These are phyloP conservation scores for Danionella dracula DNA, from an alignment of 2,797 vertebrate genomes.

Conservation along the genomic window DNA sequence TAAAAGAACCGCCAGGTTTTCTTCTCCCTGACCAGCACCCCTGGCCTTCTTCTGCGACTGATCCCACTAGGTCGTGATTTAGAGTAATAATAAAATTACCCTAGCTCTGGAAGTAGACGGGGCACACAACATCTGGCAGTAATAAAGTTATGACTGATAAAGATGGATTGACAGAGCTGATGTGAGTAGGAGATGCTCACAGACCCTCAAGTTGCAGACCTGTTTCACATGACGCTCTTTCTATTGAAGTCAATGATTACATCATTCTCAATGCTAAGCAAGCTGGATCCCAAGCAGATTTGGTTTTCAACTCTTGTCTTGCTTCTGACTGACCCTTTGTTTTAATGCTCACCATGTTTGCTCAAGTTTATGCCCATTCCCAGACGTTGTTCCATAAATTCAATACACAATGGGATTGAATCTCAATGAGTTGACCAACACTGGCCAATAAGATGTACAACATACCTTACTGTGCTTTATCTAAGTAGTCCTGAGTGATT, in stretches of 20 bases:
- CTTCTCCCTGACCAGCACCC: not conserved
- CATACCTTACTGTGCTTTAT: slow-evolving; percentile 9
- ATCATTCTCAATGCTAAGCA: not conserved
- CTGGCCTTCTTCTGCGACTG: slow-evolving; percentile 22
- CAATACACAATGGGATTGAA: slow-evolving; percentile 24
- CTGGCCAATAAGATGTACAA: not conserved
- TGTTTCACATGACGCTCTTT: slow-evolving; percentile 1
- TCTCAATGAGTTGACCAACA: not conserved
- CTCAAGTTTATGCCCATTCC: slow-evolving; percentile 11
- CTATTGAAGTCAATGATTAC: not conserved
- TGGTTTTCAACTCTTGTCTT: not conserved
- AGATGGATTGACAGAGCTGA: slow-evolving; percentile 37
- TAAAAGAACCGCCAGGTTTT: slow-evolving; percentile 16
- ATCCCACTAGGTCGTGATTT: slow-evolving; percentile 46
- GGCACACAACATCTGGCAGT: slow-evolving; percentile 49
- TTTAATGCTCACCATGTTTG: not conserved
- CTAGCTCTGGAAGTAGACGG: slow-evolving; percentile 44
- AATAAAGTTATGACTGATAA: slow-evolving; percentile 48
- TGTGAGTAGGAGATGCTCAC: slow-evolving; percentile 4
- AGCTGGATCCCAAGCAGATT: not conserved
- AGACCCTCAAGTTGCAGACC: slow-evolving; percentile 1
- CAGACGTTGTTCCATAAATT: slow-evolving; percentile 3
- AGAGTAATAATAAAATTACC: slow-evolving; percentile 52
- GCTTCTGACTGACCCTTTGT: slow-evolving; percentile 8
- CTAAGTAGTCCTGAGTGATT: slow-evolving; percentile 8